Conservation (phyloP, 1,140 invertebrate genomes). For the Drosophila ironensis region DNA sequence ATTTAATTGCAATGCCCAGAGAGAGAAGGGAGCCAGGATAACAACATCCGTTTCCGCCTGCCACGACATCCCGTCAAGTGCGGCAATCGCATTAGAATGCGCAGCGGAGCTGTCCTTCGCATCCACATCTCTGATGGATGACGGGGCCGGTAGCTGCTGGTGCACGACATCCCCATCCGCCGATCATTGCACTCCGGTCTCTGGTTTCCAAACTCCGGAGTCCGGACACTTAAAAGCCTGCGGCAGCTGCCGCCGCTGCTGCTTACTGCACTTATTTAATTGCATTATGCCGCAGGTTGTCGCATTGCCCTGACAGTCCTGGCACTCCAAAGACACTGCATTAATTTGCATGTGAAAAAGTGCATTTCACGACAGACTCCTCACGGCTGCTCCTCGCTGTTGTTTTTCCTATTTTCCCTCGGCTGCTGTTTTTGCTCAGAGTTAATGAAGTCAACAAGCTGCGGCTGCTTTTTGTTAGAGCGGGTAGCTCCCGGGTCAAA, state of each 20-base stretch:
- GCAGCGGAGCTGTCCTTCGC: constrained; percentile 27
- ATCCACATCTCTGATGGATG: constrained; percentile 56
- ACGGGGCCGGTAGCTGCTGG: constrained; percentile 11
- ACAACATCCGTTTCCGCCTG: constrained; percentile 67
- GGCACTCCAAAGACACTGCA: constrained; percentile 57
- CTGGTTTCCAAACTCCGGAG: neutral
- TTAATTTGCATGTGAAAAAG: constrained; percentile 74
- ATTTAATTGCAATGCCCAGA: constrained; percentile 58
- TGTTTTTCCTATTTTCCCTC: constrained; percentile 30
- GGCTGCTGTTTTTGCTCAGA: constrained; percentile 31
- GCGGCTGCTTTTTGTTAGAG: constrained; percentile 44
- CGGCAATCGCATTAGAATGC: constrained; percentile 77
- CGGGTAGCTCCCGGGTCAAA: constrained; percentile 10
- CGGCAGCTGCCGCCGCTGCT: constrained; percentile 16
- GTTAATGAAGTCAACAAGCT: constrained; percentile 78
- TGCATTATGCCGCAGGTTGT: constrained; percentile 79
- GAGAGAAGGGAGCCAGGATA: constrained; percentile 18
- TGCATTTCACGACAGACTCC: constrained; percentile 26
- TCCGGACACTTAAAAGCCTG: constrained; percentile 20
- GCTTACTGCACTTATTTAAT: constrained; percentile 70
- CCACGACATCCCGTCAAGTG: constrained; percentile 56
- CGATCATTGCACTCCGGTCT: constrained; percentile 59
- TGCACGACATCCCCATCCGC: neutral
- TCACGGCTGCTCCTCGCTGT: constrained; percentile 1
- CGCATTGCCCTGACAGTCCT: constrained; percentile 49